Base-by-base conservation (phyloP, 2,797 vertebrate species). In the Cyprinodon diabolis region DNA sequence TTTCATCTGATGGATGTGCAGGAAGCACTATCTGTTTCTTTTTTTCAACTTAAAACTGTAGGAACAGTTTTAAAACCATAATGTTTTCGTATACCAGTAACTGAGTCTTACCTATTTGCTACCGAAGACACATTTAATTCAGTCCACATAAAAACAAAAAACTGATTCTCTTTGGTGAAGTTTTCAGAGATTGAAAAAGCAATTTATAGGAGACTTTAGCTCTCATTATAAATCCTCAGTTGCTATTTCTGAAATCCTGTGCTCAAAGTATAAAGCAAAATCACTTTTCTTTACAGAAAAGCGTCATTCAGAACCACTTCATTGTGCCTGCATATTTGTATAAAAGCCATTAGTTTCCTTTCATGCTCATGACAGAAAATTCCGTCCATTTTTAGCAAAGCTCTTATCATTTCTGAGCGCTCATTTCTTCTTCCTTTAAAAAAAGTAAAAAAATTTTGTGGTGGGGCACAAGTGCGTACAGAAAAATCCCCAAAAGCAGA, bases 321-420 rank as follows among this genome's bases (percentile, higher is more conserved):
- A 92, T 91, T 92, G 86, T 30, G 78, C 89, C 79, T 90, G 82
- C 68, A 3, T 87, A 87, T 93, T 86, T 87, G 74, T 72, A 68
- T 63, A 3, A 86, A 80, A 72, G 66, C 77, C 74, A 43, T 73
- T 73, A 62, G 69, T 69, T 71, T 78, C 77, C 69, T 79, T 75
- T 87, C 11, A 70, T 40, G 40, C 4, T 5, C 40, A 76, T 84
- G 81, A 87, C 83, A 7, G 40, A n/a, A 63, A 43, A 43, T 63
- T n/a, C 21, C 21, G 43, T 63, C 10, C 19, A 21, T 57, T 23
- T 8, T 69, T 84, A 84, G 89, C 79, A 85, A 30, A 83, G 54
- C 48, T 78, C 76, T 30, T 77, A 69, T 91, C 78, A 48, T 74
- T 80, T 91, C 89, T 81, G 82, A 86, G 71, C 21, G 19, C 52